Base-by-base conservation (phyloP, 1,140 invertebrate genomes). In the Rhyacophila brunnea region DNA sequence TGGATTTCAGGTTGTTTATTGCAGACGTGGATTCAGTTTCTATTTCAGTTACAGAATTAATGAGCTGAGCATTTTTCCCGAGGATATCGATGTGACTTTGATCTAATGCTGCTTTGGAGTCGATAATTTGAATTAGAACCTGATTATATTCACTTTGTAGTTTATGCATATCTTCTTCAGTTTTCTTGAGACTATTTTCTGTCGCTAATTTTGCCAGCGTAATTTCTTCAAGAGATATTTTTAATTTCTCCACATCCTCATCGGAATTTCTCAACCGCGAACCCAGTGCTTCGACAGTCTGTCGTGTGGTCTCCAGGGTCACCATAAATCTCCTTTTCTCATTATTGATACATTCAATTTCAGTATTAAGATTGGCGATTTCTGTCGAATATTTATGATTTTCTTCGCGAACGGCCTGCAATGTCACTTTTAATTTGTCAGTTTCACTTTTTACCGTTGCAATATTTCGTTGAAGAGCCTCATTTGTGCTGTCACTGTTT, bases 271-370 rank as follows among this genome's bases (percentile, higher is more conserved):
- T 68, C 36, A 79, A 52, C 2, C 77, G 66, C 67, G 71, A 70
- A 15, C 71, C 75, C 48, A 79, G 65, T 6, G 75, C 77, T 67
- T 78, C 70, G 10, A 79, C 71, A 49, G 77, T 77, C 54, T 78
- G 75, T 55, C 73, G 69, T 4, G 75, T 77, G 0, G 77, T 72
- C 13, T 72, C 73, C 18, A 79, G 64, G 11, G 77, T 77, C 66
- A 75, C 71, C 68, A 76, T 72, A 72, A 74, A 79, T 53, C 73
- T 75, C 28, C 68, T 72, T 60, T 78, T 78, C 42, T 78, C 75
- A 61, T 72, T 78, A 10, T 60, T 64, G 14, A 68, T 60, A 50
- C 68, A 74, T 13, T 77, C 75, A 20, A 77, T 64, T 64, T 75
- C 72, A 23, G 69, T 14, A 67, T 75, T 4, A 79, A 66, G 23